Evolutionary conservation across 1,140 invertebrate genomes (phyloP).

Genomic region (Carcinoscorpius rotundicauda): DNA sequence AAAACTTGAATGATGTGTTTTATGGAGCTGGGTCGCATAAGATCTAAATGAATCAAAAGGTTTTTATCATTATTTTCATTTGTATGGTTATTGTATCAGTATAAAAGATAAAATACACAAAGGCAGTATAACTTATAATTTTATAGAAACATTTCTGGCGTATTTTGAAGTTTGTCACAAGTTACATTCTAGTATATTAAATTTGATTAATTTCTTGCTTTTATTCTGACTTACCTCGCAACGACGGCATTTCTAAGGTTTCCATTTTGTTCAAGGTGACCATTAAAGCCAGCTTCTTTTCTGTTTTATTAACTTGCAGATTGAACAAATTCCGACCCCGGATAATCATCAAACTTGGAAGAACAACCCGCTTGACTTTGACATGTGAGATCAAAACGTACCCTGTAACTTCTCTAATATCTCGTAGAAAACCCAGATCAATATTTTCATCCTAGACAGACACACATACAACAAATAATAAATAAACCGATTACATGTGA

Average conservation of each 20-base stretch:
- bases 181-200: too few relatives aligned
- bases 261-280: slow-evolving; percentile 77
- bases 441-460: slow-evolving; percentile 48
- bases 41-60: too few relatives aligned
- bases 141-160: too few relatives aligned
- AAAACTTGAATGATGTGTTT: too few relatives aligned
- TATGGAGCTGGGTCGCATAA: too few relatives aligned
- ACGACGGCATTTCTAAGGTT: slow-evolving; percentile 74
- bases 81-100: too few relatives aligned
- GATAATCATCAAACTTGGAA: slow-evolving; percentile 87
- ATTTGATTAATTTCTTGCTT: too few relatives aligned
- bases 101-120: slow-evolving; percentile 12
- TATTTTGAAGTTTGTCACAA: too few relatives aligned
- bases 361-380: slow-evolving; percentile 64
- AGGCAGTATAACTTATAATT: not conserved
- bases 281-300: slow-evolving; percentile 71
- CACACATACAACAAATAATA: not conserved
- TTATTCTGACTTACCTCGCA: slow-evolving; percentile 44
- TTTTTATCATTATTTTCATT: too few relatives aligned
- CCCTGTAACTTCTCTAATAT: slow-evolving; percentile 88
- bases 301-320: slow-evolving; percentile 59
- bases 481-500: too few relatives aligned
- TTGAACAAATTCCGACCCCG: slow-evolving; percentile 83
- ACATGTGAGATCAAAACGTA: slow-evolving; percentile 93
- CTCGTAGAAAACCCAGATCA: slow-evolving; percentile 80